These are phyloP conservation scores for Elmis aenea DNA, from an alignment of 2,888 invertebrate genomes.

Conservation along the genomic window DNA sequence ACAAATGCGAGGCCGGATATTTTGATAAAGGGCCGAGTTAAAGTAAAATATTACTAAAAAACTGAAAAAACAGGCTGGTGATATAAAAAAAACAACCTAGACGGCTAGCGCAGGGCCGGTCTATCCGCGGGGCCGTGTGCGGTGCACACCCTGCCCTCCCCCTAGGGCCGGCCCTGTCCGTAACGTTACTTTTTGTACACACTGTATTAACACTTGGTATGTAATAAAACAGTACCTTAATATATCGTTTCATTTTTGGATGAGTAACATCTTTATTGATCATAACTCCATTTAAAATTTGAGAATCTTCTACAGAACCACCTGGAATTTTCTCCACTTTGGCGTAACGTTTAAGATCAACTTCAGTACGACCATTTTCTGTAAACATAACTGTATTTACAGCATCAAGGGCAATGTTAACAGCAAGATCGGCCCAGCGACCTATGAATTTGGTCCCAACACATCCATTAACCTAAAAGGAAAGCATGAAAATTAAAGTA, in stretches of 20 bases:
- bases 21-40: no score
- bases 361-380: constrained; percentile 86
- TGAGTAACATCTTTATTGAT: constrained; percentile 98
- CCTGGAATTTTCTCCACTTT: constrained; percentile 95
- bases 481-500: constrained; percentile 29
- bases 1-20: no score
- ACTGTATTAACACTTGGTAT: no score
- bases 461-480: constrained; percentile 70
- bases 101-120: no score
- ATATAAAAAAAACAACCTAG: no score
- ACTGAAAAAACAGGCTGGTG: no score
- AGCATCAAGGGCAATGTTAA: constrained; percentile 92
- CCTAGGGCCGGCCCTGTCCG: no score
- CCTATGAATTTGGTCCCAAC: constrained; percentile 97
- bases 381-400: constrained; percentile 86
- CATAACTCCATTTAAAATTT: constrained; percentile 92
- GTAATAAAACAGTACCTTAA: constrained; percentile 49
- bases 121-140: no score
- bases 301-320: constrained; percentile 90
- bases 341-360: constrained; percentile 97
- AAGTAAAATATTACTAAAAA: no score
- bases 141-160: no score
- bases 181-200: no score
- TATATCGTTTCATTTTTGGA: constrained; percentile 90
- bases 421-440: constrained; percentile 93